These are phyloP conservation scores for Pelodiscus sinensis DNA, from an alignment of 2,113 vertebrate species.

Conservation along the genomic window DNA sequence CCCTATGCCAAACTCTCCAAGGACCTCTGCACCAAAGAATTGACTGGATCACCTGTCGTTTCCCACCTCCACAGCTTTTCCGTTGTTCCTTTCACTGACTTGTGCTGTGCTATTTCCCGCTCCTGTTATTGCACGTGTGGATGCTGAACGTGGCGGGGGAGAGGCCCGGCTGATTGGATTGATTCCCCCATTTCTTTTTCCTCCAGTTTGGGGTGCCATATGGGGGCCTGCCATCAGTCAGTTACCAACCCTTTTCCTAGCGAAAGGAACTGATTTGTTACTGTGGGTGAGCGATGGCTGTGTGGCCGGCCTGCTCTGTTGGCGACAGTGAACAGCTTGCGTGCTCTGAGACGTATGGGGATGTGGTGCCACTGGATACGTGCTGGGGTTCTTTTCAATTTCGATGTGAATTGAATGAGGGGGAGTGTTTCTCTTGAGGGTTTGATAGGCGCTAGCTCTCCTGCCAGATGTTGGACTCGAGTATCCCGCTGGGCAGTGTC, in stretches of 20 bases:
- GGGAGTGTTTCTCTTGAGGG: conserved; percentile 84
- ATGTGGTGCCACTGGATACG: conserved; percentile 73
- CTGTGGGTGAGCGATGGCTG: conserved; percentile 81
- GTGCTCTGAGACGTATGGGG: conserved; percentile 72
- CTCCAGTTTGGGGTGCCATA: conserved; percentile 32
- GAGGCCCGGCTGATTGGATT: neutral
- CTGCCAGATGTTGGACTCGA: conserved; percentile 85
- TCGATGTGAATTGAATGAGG: conserved; percentile 82
- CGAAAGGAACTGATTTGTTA: conserved; percentile 85
- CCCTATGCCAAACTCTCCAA: neutral
- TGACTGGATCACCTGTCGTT: rapidly evolving
- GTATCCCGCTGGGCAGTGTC: conserved; percentile 78
- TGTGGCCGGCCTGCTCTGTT: conserved; percentile 56
- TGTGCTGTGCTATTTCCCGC: neutral
- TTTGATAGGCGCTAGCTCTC: conserved; percentile 78
- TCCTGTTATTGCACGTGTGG: neutral
- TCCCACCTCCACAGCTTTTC: neutral
- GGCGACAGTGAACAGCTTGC: conserved; percentile 78
- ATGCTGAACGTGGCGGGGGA: neutral
- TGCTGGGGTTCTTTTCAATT: conserved; percentile 81
- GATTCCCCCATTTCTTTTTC: neutral
- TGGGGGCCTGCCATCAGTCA: conserved; percentile 70
- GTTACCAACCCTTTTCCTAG: conserved; percentile 74
- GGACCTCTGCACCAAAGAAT: neutral
- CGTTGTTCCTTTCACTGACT: neutral